These are phyloP conservation scores for Drosophila imparisetae DNA, from an alignment of 2,888 invertebrate genomes.

Conservation along the genomic window DNA sequence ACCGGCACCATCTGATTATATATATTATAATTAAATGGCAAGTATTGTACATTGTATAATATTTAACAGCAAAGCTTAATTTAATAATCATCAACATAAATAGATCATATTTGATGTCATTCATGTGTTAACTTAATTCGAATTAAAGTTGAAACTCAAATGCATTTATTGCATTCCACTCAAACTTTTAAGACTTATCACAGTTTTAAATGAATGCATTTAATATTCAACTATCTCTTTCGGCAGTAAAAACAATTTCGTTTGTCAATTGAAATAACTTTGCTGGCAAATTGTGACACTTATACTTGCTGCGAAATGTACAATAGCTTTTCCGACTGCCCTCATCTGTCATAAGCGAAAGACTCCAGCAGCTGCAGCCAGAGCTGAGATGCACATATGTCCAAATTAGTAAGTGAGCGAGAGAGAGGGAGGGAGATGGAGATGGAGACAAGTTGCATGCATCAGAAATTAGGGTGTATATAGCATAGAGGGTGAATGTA, in stretches of 20 bases:
- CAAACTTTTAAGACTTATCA: neutral
- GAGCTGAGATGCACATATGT: slow-evolving; percentile 14
- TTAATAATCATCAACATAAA: neutral
- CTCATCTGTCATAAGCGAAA: slow-evolving; percentile 36
- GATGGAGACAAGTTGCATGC: slow-evolving; percentile 10
- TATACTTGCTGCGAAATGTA: neutral
- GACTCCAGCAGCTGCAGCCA: neutral
- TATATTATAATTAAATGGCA: too few relatives aligned
- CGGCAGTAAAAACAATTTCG: neutral
- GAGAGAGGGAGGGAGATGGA: neutral
- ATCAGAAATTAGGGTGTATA: slow-evolving; percentile 2
- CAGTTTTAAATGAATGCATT: neutral
- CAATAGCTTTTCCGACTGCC: neutral
- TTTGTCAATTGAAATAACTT: slow-evolving; percentile 26
- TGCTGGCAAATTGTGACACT: slow-evolving; percentile 8
- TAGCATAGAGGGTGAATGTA: neutral
- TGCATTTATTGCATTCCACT: neutral
- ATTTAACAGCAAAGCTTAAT: neutral
- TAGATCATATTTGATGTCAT: neutral
- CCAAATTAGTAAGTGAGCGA: slow-evolving; percentile 12
- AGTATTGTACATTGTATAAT: neutral
- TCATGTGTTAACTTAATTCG: neutral
- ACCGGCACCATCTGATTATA: neutral
- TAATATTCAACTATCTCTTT: slow-evolving; percentile 3
- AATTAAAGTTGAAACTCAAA: neutral